Base-by-base conservation (phyloP, 2,113 vertebrate genomes). In the Taxidea taxus region DNA sequence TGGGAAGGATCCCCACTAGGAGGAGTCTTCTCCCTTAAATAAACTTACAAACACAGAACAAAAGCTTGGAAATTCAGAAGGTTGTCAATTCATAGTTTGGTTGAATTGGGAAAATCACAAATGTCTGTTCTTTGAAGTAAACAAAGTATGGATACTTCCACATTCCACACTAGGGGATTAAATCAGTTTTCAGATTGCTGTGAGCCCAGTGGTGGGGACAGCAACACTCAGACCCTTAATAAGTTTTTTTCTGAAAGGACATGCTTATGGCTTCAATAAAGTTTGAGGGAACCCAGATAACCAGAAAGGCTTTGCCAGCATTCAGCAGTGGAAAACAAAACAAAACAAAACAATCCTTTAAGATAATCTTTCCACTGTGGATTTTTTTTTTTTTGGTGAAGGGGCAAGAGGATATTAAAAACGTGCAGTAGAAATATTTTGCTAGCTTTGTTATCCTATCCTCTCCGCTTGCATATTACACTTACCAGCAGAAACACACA, bases 111-210 rank as follows among this genome's bases (percentile, higher is more conserved):
- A 64, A 93, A 85, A 54, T 47, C 25, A 12, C 39, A 87, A 87
- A 97, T 77, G 18, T 82, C 93, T 97, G 42, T 58, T 58, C 80
- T 97, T 47, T 74, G n/a, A 91, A 70, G 80, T 94, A 92, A 39
- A 89, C 47, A 74, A 93, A 97, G 92, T 74, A 74, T 54, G 82
- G 47, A 87, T 93, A 62, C 66, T 90, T 66, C 77, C 77, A 91
- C 87, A 27, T 42, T 87, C 39, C 82, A 84, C 80, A 54, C 56
- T 83, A 91, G 87, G 0, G 70, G 14, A 72, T 29, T 87, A 96
- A 74, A 20, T 18, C 92, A 54, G 15, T 84, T 29, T 97, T 49
- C 89, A 58, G 29, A 94, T 77, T 2, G 84, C 80, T 68, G 86
- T 68, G 84, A 97, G 74, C n/a, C 90, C 82, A 4, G 86, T 12